phyloP scores from a whole-genome alignment of 2,113 vertebrate genomes.

The Nesoenas mayeri region DNA sequence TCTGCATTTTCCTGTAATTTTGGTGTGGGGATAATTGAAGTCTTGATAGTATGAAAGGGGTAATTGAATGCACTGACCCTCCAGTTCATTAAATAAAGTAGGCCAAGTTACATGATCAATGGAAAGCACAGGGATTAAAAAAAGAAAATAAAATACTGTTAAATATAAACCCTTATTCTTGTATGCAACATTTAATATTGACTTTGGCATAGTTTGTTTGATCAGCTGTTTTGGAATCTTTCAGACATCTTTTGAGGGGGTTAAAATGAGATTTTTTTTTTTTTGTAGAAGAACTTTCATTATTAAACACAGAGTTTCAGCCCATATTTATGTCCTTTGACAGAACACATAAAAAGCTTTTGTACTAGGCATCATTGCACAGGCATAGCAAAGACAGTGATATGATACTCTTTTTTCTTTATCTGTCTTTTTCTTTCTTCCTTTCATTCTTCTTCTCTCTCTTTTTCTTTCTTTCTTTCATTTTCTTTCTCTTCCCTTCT shows the following conservation, averaged over 20 bases:
- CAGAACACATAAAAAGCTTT: conserved; percentile 85
- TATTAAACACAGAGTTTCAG: conserved; percentile 72
- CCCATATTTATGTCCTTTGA: conserved; percentile 80
- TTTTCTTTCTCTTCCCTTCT: neutral
- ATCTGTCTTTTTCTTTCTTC: neutral
- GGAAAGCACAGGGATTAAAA: conserved; percentile 70
- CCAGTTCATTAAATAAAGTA: conserved; percentile 92
- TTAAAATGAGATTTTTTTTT: neutral
- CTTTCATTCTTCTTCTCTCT: neutral
- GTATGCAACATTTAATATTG: conserved; percentile 47
- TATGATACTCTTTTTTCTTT: conserved; percentile 79
- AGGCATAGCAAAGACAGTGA: conserved; percentile 83
- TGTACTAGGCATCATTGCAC: conserved; percentile 77
- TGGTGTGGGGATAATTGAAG: conserved; percentile 91
- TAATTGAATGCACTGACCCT: conserved; percentile 93
- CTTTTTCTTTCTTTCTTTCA: neutral
- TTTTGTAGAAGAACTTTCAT: conserved; percentile 56
- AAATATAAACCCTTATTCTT: conserved; percentile 68
- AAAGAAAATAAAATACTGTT: conserved; percentile 72
- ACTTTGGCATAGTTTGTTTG: conserved; percentile 71
- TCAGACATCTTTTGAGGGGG: conserved; percentile 1
- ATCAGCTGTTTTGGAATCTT: conserved; percentile 73
- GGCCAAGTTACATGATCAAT: conserved; percentile 83
- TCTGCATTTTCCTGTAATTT: conserved; percentile 79
- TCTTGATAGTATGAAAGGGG: conserved; percentile 87